Evolutionary conservation across 2,113 vertebrate species (phyloP), one percentile per base, ranked within the genome.

Genomic region (Pluvialis apricaria): DNA sequence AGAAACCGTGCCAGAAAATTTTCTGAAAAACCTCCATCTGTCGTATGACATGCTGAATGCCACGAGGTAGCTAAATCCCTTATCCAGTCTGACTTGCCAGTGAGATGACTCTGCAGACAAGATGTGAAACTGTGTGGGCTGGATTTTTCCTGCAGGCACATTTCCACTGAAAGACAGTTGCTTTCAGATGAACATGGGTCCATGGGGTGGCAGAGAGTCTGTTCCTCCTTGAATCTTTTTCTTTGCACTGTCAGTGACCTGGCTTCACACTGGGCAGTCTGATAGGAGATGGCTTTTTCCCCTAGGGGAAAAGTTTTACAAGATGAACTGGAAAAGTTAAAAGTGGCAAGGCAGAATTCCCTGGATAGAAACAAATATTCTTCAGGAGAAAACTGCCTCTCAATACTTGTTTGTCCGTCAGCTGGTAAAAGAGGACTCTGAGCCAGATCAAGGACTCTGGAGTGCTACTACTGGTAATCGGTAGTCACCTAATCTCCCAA

Each of bases 21-120:
- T 90, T 86, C 71, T 93, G 60, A 95, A 88, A 94, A 88, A 88
- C 45, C 51, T 96, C 85, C 88, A 52, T 88, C 92, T 96, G 86
- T 78, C 6, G 2, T 68, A 75, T 71, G 76, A 78, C 64, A 81
- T 17, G 3, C 36, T 44, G 72, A 92, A 81, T 3, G 5, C 69
- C 69, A 61, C 5, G 5, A 88, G 69, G 80, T 44, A 88, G 60
- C 51, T 88, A 82, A 93, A 86, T 78, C 61, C 31, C 28, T 71
- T 76, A 65, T 52, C 60, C n/a, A 81, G 52, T 75, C 64, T 93
- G 60, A 71, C 42, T 92, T 86, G 76, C 55, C 68, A 88, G 47
- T 13, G 73, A 83, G 38, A 80, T 88, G 88, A 86, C 76, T 91
- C 70, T 68, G 79, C 80, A 94, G 88, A 55, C 79, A 89, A 40